phyloP scores from a whole-genome alignment of 2,113 vertebrate species.

The Danionella cerebrum region DNA sequence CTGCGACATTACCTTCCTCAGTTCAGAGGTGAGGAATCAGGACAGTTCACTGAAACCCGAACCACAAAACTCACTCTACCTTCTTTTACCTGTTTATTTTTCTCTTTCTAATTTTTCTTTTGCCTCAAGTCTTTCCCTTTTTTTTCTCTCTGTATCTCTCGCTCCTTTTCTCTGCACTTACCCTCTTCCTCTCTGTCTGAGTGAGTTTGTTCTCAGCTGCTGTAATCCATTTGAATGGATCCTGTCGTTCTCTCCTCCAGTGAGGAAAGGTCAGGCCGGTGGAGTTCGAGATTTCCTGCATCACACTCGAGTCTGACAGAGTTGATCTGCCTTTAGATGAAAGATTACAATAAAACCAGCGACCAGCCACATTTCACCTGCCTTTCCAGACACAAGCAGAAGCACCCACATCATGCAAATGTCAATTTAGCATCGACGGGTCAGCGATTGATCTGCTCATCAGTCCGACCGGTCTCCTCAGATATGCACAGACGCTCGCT shows the following conservation, averaged over 20 bases:
- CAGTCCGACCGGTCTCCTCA: background rate
- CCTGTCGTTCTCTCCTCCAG: background rate
- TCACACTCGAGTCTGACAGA: background rate
- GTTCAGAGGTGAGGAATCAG: conserved; percentile 58
- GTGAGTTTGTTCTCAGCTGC: background rate
- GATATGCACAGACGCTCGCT: background rate
- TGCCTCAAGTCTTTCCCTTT: background rate
- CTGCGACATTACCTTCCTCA: conserved; percentile 60
- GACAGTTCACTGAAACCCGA: too few relatives aligned
- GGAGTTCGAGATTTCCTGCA: background rate
- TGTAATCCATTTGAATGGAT: conserved; percentile 1
- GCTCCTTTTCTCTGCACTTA: background rate
- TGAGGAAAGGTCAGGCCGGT: conserved; percentile 8
- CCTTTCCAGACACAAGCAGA: background rate
- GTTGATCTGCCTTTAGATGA: background rate
- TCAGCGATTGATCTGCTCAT: background rate
- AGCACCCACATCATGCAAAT: background rate
- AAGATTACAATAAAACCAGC: background rate
- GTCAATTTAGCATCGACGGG: background rate
- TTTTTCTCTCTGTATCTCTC: background rate
- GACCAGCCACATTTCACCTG: background rate
- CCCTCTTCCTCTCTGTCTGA: background rate
- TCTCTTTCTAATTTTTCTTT: background rate
- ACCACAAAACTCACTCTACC: background rate
- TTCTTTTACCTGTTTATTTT: background rate